A percentile compares a stretch with the other conserved stretches of the same genome.
phyloP scores from a whole-genome alignment of 2,797 vertebrate genomes.

The Pseudomugil tenellus region DNA sequence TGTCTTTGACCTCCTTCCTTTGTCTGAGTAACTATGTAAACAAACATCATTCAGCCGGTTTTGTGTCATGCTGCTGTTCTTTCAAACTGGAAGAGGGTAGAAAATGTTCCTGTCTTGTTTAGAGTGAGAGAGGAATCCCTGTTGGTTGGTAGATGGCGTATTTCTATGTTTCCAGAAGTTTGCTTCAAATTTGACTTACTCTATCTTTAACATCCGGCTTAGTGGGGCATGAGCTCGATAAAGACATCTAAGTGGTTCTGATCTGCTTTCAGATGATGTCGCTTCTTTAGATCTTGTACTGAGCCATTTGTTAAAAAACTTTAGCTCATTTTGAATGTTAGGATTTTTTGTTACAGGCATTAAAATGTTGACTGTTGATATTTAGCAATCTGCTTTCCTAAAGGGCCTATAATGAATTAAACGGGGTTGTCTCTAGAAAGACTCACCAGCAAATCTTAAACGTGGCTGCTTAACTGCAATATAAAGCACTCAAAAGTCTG shows the following conservation, averaged over 20 bases:
- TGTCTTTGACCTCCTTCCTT: slow-evolving; percentile 52
- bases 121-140: background rate
- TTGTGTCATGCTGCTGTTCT: slow-evolving; percentile 29
- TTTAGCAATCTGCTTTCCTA: background rate
- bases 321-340: too few species aligned
- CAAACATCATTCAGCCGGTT: slow-evolving; percentile 29
- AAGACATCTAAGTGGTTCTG: background rate
- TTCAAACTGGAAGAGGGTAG: slow-evolving; percentile 24
- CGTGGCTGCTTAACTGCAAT: background rate
- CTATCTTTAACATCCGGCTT: slow-evolving; percentile 5
- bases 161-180: slow-evolving; percentile 22
- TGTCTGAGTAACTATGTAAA: slow-evolving; percentile 45
- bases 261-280: background rate
- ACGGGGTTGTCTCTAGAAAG: background rate
- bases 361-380: slow-evolving; percentile 11
- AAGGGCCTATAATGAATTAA: background rate
- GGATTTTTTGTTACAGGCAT: background rate
- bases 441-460: background rate
- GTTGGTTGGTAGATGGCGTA: slow-evolving; percentile 9
- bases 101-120: slow-evolving; percentile 24
- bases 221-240: background rate
- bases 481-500: background rate
- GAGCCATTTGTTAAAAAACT: too few species aligned
- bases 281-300: background rate
- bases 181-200: background rate